A percentile compares a stretch with the other conserved stretches of the same genome.
phyloP scores from a whole-genome alignment of 2,797 vertebrate genomes.

The Eospalax fontanierii region DNA sequence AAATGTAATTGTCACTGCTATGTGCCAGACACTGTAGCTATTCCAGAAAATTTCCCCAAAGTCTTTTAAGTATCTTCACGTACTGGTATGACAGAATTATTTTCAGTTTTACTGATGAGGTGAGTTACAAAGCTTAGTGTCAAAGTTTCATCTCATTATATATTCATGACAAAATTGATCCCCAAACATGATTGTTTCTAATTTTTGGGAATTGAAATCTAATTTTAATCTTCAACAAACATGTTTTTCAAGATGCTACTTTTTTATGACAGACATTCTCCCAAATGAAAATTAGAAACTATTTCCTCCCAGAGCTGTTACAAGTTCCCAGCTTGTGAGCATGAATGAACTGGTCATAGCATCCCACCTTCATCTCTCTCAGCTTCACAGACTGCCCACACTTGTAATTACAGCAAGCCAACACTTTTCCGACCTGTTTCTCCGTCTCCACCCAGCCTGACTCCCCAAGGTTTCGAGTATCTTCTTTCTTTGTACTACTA shows the following conservation, averaged over 20 bases:
- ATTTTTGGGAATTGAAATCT: background rate
- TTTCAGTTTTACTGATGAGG: background rate
- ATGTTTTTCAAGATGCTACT: background rate
- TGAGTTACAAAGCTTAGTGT: background rate
- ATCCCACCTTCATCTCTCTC: background rate
- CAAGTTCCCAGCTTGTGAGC: background rate
- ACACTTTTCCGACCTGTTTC: background rate
- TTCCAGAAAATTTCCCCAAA: background rate
- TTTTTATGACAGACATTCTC: background rate
- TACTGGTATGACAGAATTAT: background rate
- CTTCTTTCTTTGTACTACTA: background rate
- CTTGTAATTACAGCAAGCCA: background rate
- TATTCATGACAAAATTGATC: background rate
- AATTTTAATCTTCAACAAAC: slow-evolving; percentile 38
- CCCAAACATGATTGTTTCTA: background rate
- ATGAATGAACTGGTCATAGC: background rate
- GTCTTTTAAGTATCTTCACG: background rate
- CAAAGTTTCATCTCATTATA: background rate
- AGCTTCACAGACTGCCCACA: background rate
- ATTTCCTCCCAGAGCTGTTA: background rate
- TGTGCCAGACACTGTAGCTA: background rate
- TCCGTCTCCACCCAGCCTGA: background rate
- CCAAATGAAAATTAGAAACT: background rate
- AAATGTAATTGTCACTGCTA: background rate
- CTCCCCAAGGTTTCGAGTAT: background rate